Percentiles rank a stretch among this genome's conserved stretches.
Evolutionary conservation across 37 sponge, comb jelly and placozoan genomes (phyloP).

Genomic region (Chondrosia reniformis): DNA sequence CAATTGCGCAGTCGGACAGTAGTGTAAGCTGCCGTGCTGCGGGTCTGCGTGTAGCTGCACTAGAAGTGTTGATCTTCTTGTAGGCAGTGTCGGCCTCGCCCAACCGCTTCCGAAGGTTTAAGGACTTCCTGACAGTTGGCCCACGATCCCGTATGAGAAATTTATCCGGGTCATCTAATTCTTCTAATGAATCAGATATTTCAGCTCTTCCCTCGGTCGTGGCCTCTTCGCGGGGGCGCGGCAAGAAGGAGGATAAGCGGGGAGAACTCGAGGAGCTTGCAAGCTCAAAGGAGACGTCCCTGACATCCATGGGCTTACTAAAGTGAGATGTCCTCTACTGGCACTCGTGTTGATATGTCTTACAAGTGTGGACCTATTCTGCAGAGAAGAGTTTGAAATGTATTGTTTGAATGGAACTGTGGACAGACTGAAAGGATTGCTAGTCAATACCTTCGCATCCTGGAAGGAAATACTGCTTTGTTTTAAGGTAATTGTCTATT

Average conservation of each 20-base stretch:
- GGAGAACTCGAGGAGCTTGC: no score
- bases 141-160: conserved; percentile 3
- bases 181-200: conserved; percentile 2
- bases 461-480: conserved; percentile 18
- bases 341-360: background rate
- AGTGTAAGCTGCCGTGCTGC: background rate
- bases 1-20: background rate
- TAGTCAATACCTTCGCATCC: conserved; percentile 34
- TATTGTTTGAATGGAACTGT: background rate
- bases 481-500: conserved; percentile 33
- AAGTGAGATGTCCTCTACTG: background rate
- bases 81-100: background rate
- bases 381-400: background rate
- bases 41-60: background rate
- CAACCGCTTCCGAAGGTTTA: background rate
- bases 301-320: background rate
- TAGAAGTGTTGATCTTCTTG: background rate
- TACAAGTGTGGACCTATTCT: no score
- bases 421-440: conserved; percentile 1
- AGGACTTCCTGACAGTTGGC: conserved; percentile 2
- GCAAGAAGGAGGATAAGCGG: conserved; percentile 1
- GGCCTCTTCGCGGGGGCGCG: background rate
- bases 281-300: no score
- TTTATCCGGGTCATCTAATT: conserved; percentile 6
- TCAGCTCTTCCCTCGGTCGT: background rate